A percentile compares a stretch with the other conserved stretches of the same genome.
phyloP scores from a whole-genome alignment of 2,113 vertebrate genomes.

The Phylloscopus whistleri region DNA sequence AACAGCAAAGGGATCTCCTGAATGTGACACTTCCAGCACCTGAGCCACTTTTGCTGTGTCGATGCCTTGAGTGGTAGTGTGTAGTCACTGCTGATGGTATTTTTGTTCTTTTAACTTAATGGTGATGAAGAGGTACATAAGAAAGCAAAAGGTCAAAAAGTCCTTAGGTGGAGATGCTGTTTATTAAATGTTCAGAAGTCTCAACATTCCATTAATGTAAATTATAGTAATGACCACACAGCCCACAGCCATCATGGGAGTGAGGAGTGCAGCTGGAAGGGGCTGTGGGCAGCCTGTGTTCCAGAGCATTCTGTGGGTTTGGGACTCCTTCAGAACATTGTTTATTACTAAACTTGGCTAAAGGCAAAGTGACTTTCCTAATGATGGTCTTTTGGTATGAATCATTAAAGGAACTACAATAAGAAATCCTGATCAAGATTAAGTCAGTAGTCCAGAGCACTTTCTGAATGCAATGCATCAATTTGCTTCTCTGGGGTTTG shows the following conservation, averaged over 20 bases:
- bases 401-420: neutral
- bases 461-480: neutral
- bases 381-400: neutral
- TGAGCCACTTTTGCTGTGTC: neutral
- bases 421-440: neutral
- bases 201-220: neutral
- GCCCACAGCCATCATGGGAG: accelerated
- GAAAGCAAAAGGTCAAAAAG: neutral
- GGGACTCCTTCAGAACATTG: neutral
- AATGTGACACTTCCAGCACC: neutral
- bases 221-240: neutral
- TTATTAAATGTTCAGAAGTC: neutral
- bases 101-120: neutral
- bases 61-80: accelerated
- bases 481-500: neutral
- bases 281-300: neutral
- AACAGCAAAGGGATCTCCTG: neutral
- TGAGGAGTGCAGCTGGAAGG: neutral
- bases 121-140: neutral
- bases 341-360: neutral
- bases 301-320: neutral
- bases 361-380: neutral
- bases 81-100: neutral
- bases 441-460: neutral
- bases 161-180: neutral